Conservation (phyloP, 2,797 vertebrate genomes). For the Nannoperca obscura region DNA sequence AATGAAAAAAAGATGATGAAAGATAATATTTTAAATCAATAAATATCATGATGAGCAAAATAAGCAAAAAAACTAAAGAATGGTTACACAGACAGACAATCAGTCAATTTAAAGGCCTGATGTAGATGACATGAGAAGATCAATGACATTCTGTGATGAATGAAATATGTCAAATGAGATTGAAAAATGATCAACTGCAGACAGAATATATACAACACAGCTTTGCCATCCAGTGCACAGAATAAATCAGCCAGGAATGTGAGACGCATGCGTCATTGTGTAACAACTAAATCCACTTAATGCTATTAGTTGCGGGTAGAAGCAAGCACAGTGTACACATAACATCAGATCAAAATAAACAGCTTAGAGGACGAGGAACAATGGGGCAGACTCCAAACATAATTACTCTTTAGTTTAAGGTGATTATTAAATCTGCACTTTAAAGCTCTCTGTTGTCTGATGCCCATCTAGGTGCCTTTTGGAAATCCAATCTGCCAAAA, state of each 20-base stretch:
- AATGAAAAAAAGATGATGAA: slow-evolving; percentile 12
- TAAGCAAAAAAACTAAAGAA: background rate
- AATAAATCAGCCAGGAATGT: slow-evolving; percentile 54
- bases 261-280: slow-evolving; percentile 66
- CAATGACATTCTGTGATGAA: background rate
- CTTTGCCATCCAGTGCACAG: slow-evolving; percentile 22
- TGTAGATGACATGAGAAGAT: background rate
- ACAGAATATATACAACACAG: slow-evolving; percentile 10
- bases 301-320: slow-evolving; percentile 66
- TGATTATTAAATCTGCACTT: slow-evolving; percentile 14
- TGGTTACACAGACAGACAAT: background rate
- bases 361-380: slow-evolving; percentile 51
- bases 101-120: slow-evolving; percentile 1
- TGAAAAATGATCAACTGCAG: slow-evolving; percentile 1
- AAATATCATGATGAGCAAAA: slow-evolving; percentile 5
- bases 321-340: slow-evolving; percentile 31
- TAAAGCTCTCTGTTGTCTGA: slow-evolving; percentile 23
- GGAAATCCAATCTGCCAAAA: slow-evolving; percentile 21
- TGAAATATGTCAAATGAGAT: background rate
- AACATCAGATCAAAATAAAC: slow-evolving; percentile 54
- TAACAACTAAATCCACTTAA: slow-evolving; percentile 79
- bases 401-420: slow-evolving; percentile 31
- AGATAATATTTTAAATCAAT: slow-evolving; percentile 21
- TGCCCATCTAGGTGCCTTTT: slow-evolving; percentile 36
- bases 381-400: slow-evolving; percentile 23